These are phyloP conservation scores for Dryomyza anilis DNA, from an alignment of 2,888 invertebrate species.

Conservation along the genomic window DNA sequence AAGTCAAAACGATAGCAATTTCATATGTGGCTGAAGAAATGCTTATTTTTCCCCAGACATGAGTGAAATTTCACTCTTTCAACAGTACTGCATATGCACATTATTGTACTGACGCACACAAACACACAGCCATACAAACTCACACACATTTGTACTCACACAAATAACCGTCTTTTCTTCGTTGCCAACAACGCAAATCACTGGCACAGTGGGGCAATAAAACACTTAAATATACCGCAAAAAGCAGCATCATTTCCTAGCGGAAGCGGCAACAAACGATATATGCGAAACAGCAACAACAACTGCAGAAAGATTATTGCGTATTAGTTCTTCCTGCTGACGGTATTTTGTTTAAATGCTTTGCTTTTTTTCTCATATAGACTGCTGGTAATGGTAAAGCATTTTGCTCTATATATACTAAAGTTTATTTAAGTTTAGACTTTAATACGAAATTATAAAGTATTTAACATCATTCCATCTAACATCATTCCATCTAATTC, in stretches of 20 bases:
- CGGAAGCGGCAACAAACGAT: no score
- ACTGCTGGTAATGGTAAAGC: no score
- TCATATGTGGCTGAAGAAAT: slow-evolving; percentile 11
- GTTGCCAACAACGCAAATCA: background rate
- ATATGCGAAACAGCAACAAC: no score
- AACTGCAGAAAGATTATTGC: background rate
- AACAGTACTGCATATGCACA: background rate
- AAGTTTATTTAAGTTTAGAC: background rate
- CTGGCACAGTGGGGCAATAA: slow-evolving; percentile 9
- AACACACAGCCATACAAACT: background rate
- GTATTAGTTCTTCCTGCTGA: background rate
- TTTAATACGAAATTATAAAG: no score
- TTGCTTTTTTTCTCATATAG: background rate
- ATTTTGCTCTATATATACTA: background rate
- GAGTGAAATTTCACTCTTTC: slow-evolving; percentile 12
- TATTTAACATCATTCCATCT: no score
- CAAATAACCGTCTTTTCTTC: background rate
- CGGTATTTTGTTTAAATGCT: background rate
- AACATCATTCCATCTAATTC: no score
- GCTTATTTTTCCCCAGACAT: slow-evolving; percentile 1
- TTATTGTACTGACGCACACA: background rate
- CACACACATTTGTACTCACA: background rate
- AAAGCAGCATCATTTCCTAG: no score
- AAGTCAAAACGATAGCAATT: slow-evolving; percentile 2
- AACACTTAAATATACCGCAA: slow-evolving; percentile 4